A percentile compares a stretch with the other conserved stretches of the same genome.
Conservation (phyloP, 2,113 vertebrate species). For the Pedionomus torquatus region DNA sequence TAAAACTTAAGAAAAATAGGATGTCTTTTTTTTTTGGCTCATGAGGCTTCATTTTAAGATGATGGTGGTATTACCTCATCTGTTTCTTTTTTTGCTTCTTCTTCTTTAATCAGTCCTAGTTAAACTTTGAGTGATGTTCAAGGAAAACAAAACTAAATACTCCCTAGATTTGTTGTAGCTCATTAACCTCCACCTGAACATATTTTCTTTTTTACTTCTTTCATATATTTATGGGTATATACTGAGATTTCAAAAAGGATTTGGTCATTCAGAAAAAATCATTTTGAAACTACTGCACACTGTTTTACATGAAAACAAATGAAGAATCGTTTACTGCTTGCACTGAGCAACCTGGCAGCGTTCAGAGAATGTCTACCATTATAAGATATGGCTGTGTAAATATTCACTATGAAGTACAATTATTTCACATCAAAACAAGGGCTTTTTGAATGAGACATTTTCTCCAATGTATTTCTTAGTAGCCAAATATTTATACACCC, state of each 20-base stretch:
- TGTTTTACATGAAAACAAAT: neutral
- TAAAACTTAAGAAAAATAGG: neutral
- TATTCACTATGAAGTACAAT: neutral
- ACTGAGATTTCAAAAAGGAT: neutral
- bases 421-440: neutral
- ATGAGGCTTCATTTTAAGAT: neutral
- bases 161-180: neutral
- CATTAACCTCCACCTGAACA: neutral
- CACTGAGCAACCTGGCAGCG: neutral
- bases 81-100: neutral
- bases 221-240: neutral
- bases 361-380: neutral
- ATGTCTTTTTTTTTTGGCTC: neutral
- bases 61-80: neutral
- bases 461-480: neutral
- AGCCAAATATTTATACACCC: neutral
- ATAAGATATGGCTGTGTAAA: neutral
- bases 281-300: neutral
- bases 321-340: neutral
- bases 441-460: neutral
- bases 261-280: neutral
- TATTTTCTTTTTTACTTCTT: neutral
- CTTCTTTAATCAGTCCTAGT: neutral
- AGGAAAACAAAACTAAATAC: neutral
- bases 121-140: neutral